phyloP scores from a whole-genome alignment of 2,797 vertebrate genomes.

The Leucoraja ocellata region DNA sequence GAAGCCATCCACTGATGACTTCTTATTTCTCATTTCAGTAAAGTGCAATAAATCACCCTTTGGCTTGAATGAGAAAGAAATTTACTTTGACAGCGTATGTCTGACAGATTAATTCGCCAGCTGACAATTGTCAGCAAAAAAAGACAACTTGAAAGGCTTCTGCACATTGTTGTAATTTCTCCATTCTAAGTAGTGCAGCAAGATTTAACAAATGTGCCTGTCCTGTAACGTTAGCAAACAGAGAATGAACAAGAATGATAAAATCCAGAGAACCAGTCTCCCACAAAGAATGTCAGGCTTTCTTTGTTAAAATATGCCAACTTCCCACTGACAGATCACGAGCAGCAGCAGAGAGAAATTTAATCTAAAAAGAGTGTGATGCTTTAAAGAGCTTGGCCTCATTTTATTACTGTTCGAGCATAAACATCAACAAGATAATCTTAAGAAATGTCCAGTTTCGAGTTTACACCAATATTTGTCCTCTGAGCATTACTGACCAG shows the following conservation, averaged over 20 bases:
- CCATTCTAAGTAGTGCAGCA: background rate
- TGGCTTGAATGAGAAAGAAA: conserved; percentile 31
- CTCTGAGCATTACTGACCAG: background rate
- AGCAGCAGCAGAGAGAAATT: background rate
- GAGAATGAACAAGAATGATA: background rate
- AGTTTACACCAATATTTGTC: background rate
- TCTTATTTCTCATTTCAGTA: conserved; percentile 16
- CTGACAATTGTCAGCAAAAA: conserved; percentile 36
- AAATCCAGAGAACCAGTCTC: background rate
- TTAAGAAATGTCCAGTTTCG: background rate
- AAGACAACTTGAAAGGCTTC: conserved; percentile 32
- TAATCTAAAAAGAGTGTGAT: background rate
- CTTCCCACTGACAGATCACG: background rate
- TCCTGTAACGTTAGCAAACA: background rate
- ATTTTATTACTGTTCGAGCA: background rate
- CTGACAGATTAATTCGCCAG: conserved; percentile 33
- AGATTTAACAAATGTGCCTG: background rate
- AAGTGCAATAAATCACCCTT: conserved; percentile 21
- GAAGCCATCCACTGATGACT: conserved; percentile 1
- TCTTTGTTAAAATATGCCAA: background rate
- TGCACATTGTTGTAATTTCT: conserved; percentile 20
- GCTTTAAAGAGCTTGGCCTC: background rate
- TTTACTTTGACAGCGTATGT: conserved; percentile 29
- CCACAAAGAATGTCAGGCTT: background rate
- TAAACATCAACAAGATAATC: background rate